Evolutionary conservation across 2,113 vertebrate genomes (phyloP).

Genomic region (Prolemur simus): DNA sequence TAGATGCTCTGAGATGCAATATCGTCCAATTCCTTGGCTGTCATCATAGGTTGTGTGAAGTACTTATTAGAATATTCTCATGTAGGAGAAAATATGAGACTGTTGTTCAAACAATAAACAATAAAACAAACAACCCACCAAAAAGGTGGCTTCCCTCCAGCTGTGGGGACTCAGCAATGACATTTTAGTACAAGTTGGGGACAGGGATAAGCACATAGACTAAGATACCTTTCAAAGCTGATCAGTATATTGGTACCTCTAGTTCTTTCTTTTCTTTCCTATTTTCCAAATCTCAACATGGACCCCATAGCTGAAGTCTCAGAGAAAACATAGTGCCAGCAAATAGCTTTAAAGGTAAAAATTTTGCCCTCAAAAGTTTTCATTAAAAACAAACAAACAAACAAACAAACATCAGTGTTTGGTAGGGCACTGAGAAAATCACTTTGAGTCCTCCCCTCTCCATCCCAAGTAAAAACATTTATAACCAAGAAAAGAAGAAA

Average conservation of each 20-base stretch:
- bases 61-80: conserved; percentile 67
- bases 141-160: conserved; percentile 32
- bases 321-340: background rate
- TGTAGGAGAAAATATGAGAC: conserved; percentile 16
- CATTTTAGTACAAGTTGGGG: background rate
- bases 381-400: background rate
- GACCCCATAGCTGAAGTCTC: background rate
- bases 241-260: background rate
- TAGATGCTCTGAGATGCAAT: conserved; percentile 66
- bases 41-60: conserved; percentile 35
- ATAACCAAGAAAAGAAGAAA: background rate
- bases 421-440: background rate
- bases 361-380: background rate
- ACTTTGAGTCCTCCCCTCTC: background rate
- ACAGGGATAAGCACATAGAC: background rate
- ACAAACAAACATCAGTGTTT: background rate
- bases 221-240: background rate
- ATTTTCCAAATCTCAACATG: background rate
- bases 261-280: background rate
- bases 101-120: conserved; percentile 31
- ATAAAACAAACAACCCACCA: background rate
- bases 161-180: background rate
- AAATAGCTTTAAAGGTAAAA: background rate
- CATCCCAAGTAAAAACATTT: background rate
- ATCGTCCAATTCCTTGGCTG: conserved; percentile 52